These are phyloP conservation scores for Ctenochaetus hawaiiensis DNA, from an alignment of 2,797 vertebrate species.

Conservation along the genomic window DNA sequence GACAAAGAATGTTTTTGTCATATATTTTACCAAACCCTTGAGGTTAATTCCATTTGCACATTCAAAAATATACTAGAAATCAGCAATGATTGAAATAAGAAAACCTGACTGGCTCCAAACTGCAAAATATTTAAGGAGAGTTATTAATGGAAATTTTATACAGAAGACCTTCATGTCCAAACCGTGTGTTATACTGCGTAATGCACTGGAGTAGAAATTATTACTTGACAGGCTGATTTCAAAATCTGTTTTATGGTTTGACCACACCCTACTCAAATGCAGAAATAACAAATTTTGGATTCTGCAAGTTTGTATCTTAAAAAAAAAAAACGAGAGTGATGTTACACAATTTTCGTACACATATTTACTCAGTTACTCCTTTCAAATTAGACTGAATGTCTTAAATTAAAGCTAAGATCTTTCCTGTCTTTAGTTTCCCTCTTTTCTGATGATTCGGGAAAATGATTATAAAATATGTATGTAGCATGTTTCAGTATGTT, in stretches of 20 bases:
- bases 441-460: not conserved
- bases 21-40: not conserved
- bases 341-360: not conserved
- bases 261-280: conserved; percentile 58
- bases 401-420: not conserved
- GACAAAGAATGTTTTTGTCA: not conserved
- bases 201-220: not conserved
- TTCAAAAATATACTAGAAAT: not conserved
- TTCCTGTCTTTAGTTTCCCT: not conserved
- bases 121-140: not conserved
- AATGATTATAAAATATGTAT: not conserved
- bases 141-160: not conserved
- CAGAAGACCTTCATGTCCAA: too few relatives aligned
- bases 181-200: too few relatives aligned
- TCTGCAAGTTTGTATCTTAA: conserved; percentile 44
- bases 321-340: too few relatives aligned
- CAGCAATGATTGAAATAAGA: not conserved
- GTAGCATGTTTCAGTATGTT: too few relatives aligned
- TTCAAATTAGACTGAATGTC: not conserved
- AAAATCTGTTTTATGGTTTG: not conserved
- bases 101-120: not conserved
- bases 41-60: not conserved
- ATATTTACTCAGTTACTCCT: not conserved
- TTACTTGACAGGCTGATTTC: not conserved
- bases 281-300: conserved; percentile 45